A percentile compares a stretch with the other conserved stretches of the same genome.
These are phyloP conservation scores for Cyprinodon diabolis DNA, from an alignment of 2,797 vertebrate species.

Conservation along the genomic window DNA sequence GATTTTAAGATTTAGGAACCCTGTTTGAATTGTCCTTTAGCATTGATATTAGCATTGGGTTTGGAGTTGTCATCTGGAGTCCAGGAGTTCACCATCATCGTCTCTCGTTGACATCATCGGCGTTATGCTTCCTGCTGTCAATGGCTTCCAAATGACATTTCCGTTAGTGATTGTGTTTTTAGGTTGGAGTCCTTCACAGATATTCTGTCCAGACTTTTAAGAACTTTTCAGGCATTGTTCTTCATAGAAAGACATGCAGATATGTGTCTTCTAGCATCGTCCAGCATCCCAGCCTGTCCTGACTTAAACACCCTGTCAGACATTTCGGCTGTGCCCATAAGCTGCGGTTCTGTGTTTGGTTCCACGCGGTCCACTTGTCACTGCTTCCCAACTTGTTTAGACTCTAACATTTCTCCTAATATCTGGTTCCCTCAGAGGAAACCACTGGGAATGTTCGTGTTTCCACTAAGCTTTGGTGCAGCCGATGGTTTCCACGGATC, in stretches of 20 bases:
- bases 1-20: no score
- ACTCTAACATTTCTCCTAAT: slow-evolving; percentile 32
- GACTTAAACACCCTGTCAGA: slow-evolving; percentile 75
- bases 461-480: background rate
- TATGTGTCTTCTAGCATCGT: no score
- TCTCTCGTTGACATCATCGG: slow-evolving; percentile 40
- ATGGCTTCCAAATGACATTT: slow-evolving; percentile 47
- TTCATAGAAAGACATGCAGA: no score
- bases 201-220: background rate
- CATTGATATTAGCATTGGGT: slow-evolving; percentile 7
- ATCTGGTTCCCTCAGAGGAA: slow-evolving; percentile 16
- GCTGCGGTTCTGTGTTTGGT: slow-evolving; percentile 66
- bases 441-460: background rate
- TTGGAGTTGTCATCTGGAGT: no score
- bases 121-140: slow-evolving; percentile 59
- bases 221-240: background rate
- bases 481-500: slow-evolving; percentile 13
- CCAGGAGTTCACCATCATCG: slow-evolving; percentile 45
- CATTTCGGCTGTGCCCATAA: slow-evolving; percentile 65
- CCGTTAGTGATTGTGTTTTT: no score
- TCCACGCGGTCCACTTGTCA: slow-evolving; percentile 17
- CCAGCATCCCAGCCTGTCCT: slow-evolving; percentile 53
- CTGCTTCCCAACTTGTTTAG: slow-evolving; percentile 46
- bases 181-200: no score
- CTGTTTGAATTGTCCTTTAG: no score